These are phyloP conservation scores for Nemotelus nigrinus DNA, from an alignment of 2,888 invertebrate genomes.

Conservation along the genomic window DNA sequence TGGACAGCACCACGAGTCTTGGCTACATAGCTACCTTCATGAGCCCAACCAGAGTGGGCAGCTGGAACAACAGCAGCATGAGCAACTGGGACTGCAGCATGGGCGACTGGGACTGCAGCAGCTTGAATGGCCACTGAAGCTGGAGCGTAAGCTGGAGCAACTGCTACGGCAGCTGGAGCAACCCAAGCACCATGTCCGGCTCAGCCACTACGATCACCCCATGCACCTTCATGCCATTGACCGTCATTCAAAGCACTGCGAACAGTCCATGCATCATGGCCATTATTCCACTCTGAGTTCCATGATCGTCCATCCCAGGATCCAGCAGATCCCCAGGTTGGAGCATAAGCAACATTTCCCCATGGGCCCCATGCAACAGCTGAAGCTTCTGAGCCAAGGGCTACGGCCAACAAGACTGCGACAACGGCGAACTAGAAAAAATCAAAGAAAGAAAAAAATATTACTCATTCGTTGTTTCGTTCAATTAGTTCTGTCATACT, in stretches of 20 bases:
- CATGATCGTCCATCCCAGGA: constrained; percentile 49
- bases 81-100: neutral
- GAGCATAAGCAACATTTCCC: constrained; percentile 52
- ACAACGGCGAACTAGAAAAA: constrained; percentile 56
- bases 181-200: constrained; percentile 19
- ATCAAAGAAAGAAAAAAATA: neutral
- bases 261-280: constrained; percentile 5
- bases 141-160: constrained; percentile 1
- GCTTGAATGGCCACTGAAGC: constrained; percentile 26
- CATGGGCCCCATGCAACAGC: constrained; percentile 52
- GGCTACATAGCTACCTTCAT: constrained; percentile 63
- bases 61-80: constrained; percentile 49
- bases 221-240: constrained; percentile 51
- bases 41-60: constrained; percentile 12
- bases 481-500: neutral
- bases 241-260: constrained; percentile 15
- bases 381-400: constrained; percentile 53
- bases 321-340: constrained; percentile 53
- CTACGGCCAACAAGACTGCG: constrained; percentile 58
- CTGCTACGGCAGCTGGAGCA: constrained; percentile 25
- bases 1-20: constrained; percentile 64
- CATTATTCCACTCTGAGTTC: constrained; percentile 48
- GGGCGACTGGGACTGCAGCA: neutral
- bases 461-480: too few relatives aligned
- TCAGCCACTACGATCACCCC: constrained; percentile 23